Base-by-base conservation (phyloP, 2,888 invertebrate genomes). In the Orgyia antiqua region DNA sequence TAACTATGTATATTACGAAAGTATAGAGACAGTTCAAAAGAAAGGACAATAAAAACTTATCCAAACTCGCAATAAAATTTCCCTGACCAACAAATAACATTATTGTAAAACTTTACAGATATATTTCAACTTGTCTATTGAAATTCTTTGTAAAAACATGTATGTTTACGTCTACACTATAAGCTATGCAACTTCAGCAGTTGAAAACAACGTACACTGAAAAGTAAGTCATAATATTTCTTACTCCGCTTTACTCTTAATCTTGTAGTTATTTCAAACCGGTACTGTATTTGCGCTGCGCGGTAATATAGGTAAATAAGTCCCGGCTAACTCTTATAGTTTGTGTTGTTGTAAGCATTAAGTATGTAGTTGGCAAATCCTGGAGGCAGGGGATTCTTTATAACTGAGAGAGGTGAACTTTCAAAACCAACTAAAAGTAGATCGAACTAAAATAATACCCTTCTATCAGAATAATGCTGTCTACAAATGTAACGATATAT, bases 311-410 rank as follows among this genome's bases (percentile, higher is more conserved):
- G 58, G 64, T 68, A 73, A 75, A 78, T 73, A 78, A 75, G 63
- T 60, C 60, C 51, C 45, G 50, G 54, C 53, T 49, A 71, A 70
- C 67, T 74, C 67, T 64, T 58, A 60, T 65, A 68, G 68, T 63
- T 67, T 67, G 67, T 73, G 73, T 76, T 69, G 69, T 76, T 79
- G 71, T 68, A 72, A 70, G 66, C 62, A 62, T 62, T 64, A 68
- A 78, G 71, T 71, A 70, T 47, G n/a, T n/a, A n/a, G n/a, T n/a
- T 53, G 15, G 31, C 56, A 61, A 60, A 58, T 53, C 56, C 57
- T 61, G 61, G 51, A 60, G 65, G 61, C 58, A 29, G 43, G 35
- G 42, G 33, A 27, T 33, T 42, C 36, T 49, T 49, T 37, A 25
- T 42, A 45, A 39, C 39, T 43, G 36, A 31, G 43, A 37, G 50